A percentile compares a stretch with the other conserved stretches of the same genome.
Conservation (phyloP, 2,113 vertebrate species). For the Periophthalmus modestus region DNA sequence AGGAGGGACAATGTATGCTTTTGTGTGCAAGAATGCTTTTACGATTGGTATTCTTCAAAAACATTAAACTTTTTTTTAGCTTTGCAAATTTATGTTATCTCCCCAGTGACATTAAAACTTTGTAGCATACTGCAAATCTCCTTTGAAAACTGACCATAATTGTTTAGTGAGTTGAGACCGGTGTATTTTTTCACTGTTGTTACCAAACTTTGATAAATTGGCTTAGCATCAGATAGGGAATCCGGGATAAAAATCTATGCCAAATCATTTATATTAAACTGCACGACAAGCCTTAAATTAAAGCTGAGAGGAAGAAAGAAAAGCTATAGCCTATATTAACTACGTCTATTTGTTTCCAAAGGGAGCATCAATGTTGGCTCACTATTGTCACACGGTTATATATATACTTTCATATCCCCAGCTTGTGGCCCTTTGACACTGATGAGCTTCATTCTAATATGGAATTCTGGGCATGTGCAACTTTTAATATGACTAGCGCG, state of each 20-base stretch:
- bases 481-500: slow-evolving; percentile 11
- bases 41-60: slow-evolving; percentile 35
- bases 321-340: not conserved
- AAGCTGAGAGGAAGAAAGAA: not conserved
- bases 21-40: slow-evolving; percentile 19
- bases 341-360: not conserved
- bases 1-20: slow-evolving; percentile 18
- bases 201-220: too few species aligned
- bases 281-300: too few species aligned
- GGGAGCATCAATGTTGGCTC: not conserved
- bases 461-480: slow-evolving; percentile 4
- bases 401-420: not conserved
- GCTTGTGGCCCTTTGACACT: slow-evolving; percentile 7
- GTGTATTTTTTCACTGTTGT: not conserved
- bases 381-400: not conserved
- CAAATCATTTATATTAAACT: not conserved
- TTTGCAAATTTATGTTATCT: slow-evolving; percentile 28
- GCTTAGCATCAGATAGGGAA: not conserved
- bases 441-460: slow-evolving; percentile 11
- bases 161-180: not conserved
- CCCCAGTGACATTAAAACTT: not conserved
- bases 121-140: not conserved
- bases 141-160: not conserved
- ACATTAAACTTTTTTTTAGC: slow-evolving; percentile 37
- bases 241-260: not conserved